phyloP scores from a whole-genome alignment of 2,797 vertebrate genomes.

The Sphaeramia orbicularis region DNA sequence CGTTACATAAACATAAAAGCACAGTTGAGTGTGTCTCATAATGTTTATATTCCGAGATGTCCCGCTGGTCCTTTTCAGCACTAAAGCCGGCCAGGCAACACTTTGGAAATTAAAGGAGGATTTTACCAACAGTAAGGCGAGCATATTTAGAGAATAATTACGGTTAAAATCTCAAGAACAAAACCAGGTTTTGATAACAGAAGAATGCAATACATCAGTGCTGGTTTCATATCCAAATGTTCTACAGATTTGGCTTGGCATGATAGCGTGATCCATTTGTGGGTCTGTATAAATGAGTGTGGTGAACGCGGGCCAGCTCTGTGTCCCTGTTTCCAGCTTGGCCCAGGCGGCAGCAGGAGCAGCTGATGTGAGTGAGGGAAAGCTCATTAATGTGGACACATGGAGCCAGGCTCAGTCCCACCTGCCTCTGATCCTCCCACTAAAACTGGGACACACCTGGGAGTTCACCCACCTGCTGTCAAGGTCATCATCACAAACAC shows the following conservation, averaged over 20 bases:
- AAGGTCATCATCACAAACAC: slow-evolving; percentile 67
- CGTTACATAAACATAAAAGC: slow-evolving; percentile 46
- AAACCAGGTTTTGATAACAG: slow-evolving; percentile 49
- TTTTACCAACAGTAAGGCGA: slow-evolving; percentile 39
- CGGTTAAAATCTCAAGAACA: slow-evolving; percentile 55
- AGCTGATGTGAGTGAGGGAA: slow-evolving; percentile 74
- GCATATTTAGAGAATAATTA: slow-evolving; percentile 55
- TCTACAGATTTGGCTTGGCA: slow-evolving; percentile 50
- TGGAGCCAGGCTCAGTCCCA: slow-evolving; percentile 72
- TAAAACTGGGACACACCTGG: slow-evolving; percentile 85
- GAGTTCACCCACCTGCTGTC: slow-evolving; percentile 81
- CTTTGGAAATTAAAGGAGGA: slow-evolving; percentile 53
- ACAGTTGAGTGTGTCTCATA: slow-evolving; percentile 63
- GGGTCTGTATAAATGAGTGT: slow-evolving; percentile 65
- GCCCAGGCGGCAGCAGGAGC: slow-evolving; percentile 58
- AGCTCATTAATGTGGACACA: slow-evolving; percentile 83
- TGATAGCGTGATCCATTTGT: slow-evolving; percentile 53
- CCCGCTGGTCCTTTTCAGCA: slow-evolving; percentile 44
- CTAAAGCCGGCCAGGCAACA: slow-evolving; percentile 51
- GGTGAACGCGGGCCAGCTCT: slow-evolving; percentile 68
- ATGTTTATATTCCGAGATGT: slow-evolving; percentile 75
- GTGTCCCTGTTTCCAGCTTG: slow-evolving; percentile 74
- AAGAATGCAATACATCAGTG: slow-evolving; percentile 60
- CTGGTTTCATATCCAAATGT: slow-evolving; percentile 50
- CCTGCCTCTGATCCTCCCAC: slow-evolving; percentile 79